Conservation (phyloP, 2,888 invertebrate species). For the Bibio marci region DNA sequence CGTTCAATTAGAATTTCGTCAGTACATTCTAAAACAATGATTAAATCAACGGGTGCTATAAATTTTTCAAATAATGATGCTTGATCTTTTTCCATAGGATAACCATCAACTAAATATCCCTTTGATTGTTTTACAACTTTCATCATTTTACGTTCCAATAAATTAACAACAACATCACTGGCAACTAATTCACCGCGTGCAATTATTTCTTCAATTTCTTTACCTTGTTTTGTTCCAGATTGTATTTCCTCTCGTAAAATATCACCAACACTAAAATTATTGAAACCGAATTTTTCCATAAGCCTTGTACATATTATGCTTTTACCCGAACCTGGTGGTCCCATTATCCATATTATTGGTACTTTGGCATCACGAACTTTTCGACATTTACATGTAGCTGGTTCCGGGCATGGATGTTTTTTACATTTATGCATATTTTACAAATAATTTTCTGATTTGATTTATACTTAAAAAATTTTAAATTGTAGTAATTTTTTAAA, state of each 20-base stretch:
- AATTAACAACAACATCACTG: not conserved
- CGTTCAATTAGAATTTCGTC: not conserved
- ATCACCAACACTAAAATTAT: not conserved
- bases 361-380: not conserved
- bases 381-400: too few relatives aligned
- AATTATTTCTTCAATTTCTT: not conserved
- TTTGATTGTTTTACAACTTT: not conserved
- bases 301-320: not conserved
- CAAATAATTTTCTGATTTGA: too few relatives aligned
- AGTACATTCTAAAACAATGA: not conserved
- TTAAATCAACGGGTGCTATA: conserved; percentile 1
- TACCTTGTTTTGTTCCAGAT: not conserved
- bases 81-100: not conserved
- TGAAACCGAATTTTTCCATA: not conserved
- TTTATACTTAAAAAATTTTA: too few relatives aligned
- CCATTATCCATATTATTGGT: not conserved
- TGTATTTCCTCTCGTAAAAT: not conserved
- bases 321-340: not conserved
- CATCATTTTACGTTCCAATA: not conserved
- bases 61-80: not conserved
- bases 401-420: too few relatives aligned
- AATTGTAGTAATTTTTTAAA: too few relatives aligned
- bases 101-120: not conserved
- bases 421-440: too few relatives aligned
- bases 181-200: not conserved